Evolutionary conservation across 2,888 invertebrate genomes (phyloP), one percentile per base, ranked within the genome.

Genomic region (Dryococelus australis): DNA sequence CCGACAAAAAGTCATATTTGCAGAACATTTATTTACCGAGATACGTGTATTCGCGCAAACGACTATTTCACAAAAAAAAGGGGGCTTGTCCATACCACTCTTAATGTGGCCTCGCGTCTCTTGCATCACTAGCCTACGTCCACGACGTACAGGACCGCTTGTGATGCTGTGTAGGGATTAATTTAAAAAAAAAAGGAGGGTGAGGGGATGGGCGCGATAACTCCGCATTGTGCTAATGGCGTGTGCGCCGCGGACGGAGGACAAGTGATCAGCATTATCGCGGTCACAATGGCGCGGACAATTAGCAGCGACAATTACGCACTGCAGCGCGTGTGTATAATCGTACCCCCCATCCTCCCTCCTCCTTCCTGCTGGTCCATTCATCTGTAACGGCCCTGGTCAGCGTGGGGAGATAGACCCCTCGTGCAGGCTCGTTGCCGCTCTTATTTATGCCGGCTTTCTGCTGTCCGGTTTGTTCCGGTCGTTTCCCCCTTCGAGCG

Each of bases 271-370:
- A 47, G 47, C 47, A 47, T 47, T 47, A 47, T 47, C 47, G 16
- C 47, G 12, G 16, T 47, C 24, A 65, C 65, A 65, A 65, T 65
- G 65, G 65, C n/a, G 65, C 65, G 65, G n/a, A 24, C 65, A 65
- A 65, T 65, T 65, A 65, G 65, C 65, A 24, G 65, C 65, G 65
- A 65, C 65, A 65, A 65, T 65, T 65, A 65, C 65, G 65, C 65
- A 65, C 24, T 16, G 65, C 65, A 65, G 65, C n/a, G 65, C 8
- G 65, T n/a, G 65, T n/a, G 65, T n/a, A 20, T n/a, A n/a, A n/a
- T 65, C n/a, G 65, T n/a, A 8, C 65, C 65, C 16, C 65, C 24
- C 51, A 12, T 51, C 51, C 51, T 16, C 51, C 51, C 51, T 20
- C 51, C 51, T 20, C 51, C 51, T 20, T 8, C 51, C 51, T 20